A percentile compares a stretch with the other conserved stretches of the same genome.
These are phyloP conservation scores for Dolichomitus sp. DNA, from an alignment of 2,888 invertebrate species.

Conservation along the genomic window DNA sequence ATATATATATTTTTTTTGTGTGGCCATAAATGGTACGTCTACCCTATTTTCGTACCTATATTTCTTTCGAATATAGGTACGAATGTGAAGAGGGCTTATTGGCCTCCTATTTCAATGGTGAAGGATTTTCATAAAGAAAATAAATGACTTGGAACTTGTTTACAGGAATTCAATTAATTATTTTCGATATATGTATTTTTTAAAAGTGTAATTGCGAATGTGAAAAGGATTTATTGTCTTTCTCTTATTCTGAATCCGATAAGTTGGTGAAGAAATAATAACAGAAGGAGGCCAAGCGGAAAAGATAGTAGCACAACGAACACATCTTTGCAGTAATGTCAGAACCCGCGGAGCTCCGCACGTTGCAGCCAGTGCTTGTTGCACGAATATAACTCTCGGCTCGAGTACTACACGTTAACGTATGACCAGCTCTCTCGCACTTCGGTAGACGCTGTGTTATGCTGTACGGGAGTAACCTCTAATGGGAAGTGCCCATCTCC, in stretches of 20 bases:
- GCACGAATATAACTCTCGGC: constrained; percentile 43
- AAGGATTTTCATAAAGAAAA: too few relatives aligned
- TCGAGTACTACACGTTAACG: not conserved
- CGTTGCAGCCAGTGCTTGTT: constrained; percentile 58
- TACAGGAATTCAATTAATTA: not conserved
- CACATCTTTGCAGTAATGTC: constrained; percentile 37
- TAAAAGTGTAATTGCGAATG: constrained; percentile 38
- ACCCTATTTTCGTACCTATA: too few relatives aligned
- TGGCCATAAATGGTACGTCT: too few relatives aligned
- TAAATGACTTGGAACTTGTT: not conserved
- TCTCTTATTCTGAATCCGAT: constrained; percentile 45
- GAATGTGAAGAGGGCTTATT: too few relatives aligned
- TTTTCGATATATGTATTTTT: not conserved
- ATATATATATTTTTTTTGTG: too few relatives aligned
- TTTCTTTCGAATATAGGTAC: too few relatives aligned
- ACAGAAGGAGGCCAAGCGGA: constrained; percentile 44
- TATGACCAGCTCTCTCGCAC: not conserved
- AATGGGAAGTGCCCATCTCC: too few relatives aligned
- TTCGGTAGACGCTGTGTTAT: too few relatives aligned
- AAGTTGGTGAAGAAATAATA: constrained; percentile 35
- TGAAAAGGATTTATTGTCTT: constrained; percentile 53
- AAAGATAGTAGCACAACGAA: constrained; percentile 40
- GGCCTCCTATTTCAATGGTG: too few relatives aligned
- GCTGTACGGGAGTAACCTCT: too few relatives aligned
- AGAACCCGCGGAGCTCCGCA: constrained; percentile 6